Evolutionary conservation across 2,888 invertebrate genomes (phyloP), one percentile per base, ranked within the genome.

Genomic region (Eugnorisma glareosa): DNA sequence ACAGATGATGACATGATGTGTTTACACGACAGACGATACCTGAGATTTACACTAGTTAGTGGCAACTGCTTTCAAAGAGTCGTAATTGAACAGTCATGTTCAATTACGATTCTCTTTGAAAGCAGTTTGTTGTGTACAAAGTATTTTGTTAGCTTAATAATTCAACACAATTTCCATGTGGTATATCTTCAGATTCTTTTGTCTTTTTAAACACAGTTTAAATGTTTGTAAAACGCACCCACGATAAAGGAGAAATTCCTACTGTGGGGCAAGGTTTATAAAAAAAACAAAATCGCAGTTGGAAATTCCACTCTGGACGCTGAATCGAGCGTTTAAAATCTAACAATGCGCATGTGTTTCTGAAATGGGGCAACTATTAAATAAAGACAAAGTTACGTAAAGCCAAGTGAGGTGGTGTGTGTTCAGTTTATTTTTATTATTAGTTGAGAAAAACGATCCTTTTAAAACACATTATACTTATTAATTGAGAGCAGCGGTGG

Each of bases 391-490:
- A 45, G 18, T 35, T 35, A 31, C 35, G 35, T 54, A 35, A 54
- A 11, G 28, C 8, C 37, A 40, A 28, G 11, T 21, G 4, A 15
- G 40, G 40, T 40, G 40, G 40, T 11, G 40, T 40, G 40, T 40
- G 40, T 18, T 40, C 18, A 37, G 7, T 69, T 61, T 68, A 79
- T 79, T 67, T 67, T 24, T 31, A 18, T 43, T 37, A 37, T 24
- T 43, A 21, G 15, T 35, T 43, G 31, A 80, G 81, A 81, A 77
- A 77, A 77, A 80, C 15, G 5, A 28, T 13, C 0, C 7, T n/a
- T 51, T 28, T 59, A 67, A 24, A 48, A 21, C 18, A 51, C 48
- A 67, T 31, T 64, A 40, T 10, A 51, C 28, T 18, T 45, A 45
- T 18, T 28, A 10, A 35, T 54, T 13, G n/a, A n/a, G n/a, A n/a